Evolutionary conservation across 2,113 vertebrate species (phyloP).

Genomic region (Mungos mungo): DNA sequence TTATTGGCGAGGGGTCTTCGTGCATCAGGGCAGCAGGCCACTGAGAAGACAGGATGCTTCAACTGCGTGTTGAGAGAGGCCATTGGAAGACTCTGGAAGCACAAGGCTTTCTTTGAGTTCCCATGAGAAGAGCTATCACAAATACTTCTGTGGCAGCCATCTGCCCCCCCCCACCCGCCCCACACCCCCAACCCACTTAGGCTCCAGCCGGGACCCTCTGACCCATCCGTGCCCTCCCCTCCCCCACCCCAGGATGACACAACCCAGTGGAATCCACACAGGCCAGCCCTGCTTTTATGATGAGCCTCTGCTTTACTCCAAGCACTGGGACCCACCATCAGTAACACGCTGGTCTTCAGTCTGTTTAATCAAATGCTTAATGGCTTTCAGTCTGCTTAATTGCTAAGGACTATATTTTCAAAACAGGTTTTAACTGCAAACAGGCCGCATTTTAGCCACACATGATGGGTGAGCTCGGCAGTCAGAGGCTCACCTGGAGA

Average conservation of each 20-base stretch:
- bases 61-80: neutral
- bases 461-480: neutral
- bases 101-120: neutral
- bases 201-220: neutral
- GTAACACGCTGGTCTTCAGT: neutral
- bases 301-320: neutral
- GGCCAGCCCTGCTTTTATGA: neutral
- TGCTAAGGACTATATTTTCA: neutral
- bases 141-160: rapidly evolving
- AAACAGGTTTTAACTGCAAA: neutral
- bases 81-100: neutral
- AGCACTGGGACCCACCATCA: neutral
- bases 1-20: neutral
- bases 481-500: neutral
- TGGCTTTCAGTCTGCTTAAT: neutral
- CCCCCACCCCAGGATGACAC: neutral
- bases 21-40: neutral
- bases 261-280: neutral
- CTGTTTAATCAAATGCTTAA: neutral
- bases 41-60: neutral
- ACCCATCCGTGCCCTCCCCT: neutral
- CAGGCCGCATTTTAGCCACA: neutral
- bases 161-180: neutral
- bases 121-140: neutral
- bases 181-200: rapidly evolving